Conservation (phyloP, 2,888 invertebrate species). For the Caprella mutica region DNA sequence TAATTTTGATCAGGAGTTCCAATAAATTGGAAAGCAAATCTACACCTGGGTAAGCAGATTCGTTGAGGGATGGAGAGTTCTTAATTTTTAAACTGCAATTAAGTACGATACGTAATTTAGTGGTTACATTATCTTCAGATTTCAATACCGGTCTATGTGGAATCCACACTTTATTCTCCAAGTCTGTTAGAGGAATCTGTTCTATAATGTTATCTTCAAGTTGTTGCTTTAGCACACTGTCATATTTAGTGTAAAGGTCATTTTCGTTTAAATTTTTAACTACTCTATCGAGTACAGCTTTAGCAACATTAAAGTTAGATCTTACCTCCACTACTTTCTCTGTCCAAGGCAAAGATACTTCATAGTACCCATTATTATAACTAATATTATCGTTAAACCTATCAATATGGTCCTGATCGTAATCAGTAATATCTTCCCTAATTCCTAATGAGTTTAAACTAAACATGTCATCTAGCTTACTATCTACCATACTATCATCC, state of each 20-base stretch:
- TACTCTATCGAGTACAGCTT: not conserved
- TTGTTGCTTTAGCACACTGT: not conserved
- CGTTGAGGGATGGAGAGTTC: not conserved
- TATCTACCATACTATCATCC: too few relatives aligned
- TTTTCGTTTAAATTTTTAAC: not conserved
- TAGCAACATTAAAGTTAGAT: not conserved
- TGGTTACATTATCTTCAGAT: not conserved
- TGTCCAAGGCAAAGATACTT: too few relatives aligned
- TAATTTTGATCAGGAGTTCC: not conserved
- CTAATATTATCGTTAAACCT: too few relatives aligned
- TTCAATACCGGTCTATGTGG: not conserved
- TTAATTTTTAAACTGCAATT: not conserved
- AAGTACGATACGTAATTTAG: not conserved
- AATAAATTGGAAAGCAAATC: not conserved
- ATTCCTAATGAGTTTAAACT: too few relatives aligned
- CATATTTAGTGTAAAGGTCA: not conserved
- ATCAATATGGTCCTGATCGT: too few relatives aligned
- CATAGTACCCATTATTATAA: too few relatives aligned
- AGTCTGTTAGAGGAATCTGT: not conserved
- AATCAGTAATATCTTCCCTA: too few relatives aligned
- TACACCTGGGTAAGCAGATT: not conserved
- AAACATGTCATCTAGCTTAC: too few relatives aligned
- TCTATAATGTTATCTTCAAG: not conserved
- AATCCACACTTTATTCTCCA: not conserved
- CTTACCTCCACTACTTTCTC: too few relatives aligned